Percentiles rank a stretch among this genome's conserved stretches.
These are phyloP conservation scores for Mesorhabditis belari DNA, from an alignment of 2,888 invertebrate species.

Conservation along the genomic window DNA sequence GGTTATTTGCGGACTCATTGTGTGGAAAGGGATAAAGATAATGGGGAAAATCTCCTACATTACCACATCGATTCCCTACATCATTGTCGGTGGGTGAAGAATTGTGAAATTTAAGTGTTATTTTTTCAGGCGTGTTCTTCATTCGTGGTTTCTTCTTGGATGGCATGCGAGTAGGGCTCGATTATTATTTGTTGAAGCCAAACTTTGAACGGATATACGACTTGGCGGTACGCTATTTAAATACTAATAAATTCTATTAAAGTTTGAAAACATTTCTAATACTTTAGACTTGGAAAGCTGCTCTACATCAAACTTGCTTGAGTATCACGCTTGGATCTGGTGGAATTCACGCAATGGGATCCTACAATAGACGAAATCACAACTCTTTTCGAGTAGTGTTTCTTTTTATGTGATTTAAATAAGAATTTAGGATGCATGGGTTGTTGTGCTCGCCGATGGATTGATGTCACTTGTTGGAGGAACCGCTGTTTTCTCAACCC, in stretches of 20 bases:
- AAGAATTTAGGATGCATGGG: conserved; percentile 31
- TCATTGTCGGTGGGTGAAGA: conserved; percentile 29
- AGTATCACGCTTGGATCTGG: conserved; percentile 44
- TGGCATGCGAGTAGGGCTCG: conserved; percentile 36
- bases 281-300: conserved; percentile 38
- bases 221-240: background rate
- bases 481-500: conserved; percentile 32
- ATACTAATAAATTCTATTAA: no score
- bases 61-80: conserved; percentile 41
- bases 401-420: background rate
- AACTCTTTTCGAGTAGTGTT: conserved; percentile 31
- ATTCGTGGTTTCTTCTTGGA: conserved; percentile 37
- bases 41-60: conserved; percentile 31
- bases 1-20: conserved; percentile 28
- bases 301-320: conserved; percentile 46
- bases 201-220: conserved; percentile 10
- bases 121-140: conserved; percentile 31
- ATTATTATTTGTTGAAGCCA: conserved; percentile 35
- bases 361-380: conserved; percentile 37
- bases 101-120: no score
- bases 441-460: conserved; percentile 41
- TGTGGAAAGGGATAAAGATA: conserved; percentile 41
- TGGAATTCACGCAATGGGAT: conserved; percentile 39
- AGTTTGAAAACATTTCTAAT: no score
- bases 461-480: conserved; percentile 34